Evolutionary conservation across 2,888 invertebrate genomes (phyloP).

Genomic region (Cryptus armator): DNA sequence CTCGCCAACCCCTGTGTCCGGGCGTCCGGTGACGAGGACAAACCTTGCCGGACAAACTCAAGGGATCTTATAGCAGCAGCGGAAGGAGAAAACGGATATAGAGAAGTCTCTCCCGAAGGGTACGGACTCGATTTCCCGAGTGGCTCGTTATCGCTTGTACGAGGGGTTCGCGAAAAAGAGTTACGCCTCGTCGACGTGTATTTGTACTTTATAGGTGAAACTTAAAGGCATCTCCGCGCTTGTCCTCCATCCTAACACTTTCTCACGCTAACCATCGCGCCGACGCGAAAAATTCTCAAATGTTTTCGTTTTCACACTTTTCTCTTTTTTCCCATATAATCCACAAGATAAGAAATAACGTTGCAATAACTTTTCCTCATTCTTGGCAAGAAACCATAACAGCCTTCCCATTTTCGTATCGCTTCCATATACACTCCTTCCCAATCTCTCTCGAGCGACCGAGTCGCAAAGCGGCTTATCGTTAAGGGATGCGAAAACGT

Average conservation of each 20-base stretch:
- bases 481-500: too few species aligned
- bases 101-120: constrained; percentile 23
- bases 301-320: too few species aligned
- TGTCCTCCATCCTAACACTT: background rate
- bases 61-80: constrained; percentile 3
- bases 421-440: background rate
- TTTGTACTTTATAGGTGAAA: constrained; percentile 5
- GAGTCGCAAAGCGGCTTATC: too few species aligned
- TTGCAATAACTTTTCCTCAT: background rate
- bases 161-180: constrained; percentile 65
- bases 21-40: constrained; percentile 33
- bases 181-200: constrained; percentile 57
- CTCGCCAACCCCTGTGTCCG: background rate
- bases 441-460: too few species aligned
- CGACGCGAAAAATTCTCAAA: too few species aligned
- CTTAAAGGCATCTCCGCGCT: background rate
- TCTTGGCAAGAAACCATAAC: background rate
- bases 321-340: background rate
- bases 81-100: constrained; percentile 5
- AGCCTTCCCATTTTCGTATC: background rate
- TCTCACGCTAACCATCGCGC: too few species aligned
- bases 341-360: background rate
- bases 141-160: constrained; percentile 70
- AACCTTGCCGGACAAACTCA: constrained; percentile 15
- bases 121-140: constrained; percentile 68